Evolutionary conservation across 2,888 invertebrate genomes (phyloP).

Genomic region (Eupithecia abbreviata): DNA sequence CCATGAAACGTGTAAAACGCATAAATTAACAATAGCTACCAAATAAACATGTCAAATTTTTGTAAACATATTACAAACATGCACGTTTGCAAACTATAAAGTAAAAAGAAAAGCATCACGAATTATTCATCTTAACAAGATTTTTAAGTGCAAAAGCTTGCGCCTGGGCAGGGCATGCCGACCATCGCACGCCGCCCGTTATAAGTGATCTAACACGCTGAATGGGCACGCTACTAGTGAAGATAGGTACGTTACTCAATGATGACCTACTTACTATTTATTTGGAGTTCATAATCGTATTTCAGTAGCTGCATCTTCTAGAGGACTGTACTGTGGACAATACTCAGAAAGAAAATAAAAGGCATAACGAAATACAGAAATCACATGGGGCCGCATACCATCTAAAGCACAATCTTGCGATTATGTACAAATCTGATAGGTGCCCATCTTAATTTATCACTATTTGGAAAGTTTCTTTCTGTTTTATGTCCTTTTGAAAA

Average conservation of each 20-base stretch:
- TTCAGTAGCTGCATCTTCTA: neutral
- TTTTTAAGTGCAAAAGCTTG: constrained; percentile 42
- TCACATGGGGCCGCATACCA: too few species aligned
- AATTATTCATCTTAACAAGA: neutral
- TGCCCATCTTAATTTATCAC: neutral
- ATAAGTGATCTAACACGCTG: constrained; percentile 61
- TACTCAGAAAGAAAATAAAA: too few species aligned
- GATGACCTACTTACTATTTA: constrained; percentile 35
- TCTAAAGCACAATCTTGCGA: too few species aligned
- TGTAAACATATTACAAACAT: too few species aligned
- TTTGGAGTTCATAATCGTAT: constrained; percentile 1
- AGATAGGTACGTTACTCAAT: constrained; percentile 40
- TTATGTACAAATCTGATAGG: too few species aligned
- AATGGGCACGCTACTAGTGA: constrained; percentile 52
- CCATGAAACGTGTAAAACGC: neutral
- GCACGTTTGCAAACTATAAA: too few species aligned
- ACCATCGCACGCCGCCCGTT: constrained; percentile 54
- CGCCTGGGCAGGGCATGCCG: constrained; percentile 52
- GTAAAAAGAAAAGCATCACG: neutral
- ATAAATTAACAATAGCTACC: neutral
- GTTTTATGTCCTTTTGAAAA: neutral
- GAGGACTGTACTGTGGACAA: too few species aligned
- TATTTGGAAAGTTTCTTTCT: neutral
- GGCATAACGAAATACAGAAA: too few species aligned
- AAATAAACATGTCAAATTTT: neutral